Base-by-base conservation (phyloP, 2,113 vertebrate genomes). In the Kobus ellipsiprymnus region DNA sequence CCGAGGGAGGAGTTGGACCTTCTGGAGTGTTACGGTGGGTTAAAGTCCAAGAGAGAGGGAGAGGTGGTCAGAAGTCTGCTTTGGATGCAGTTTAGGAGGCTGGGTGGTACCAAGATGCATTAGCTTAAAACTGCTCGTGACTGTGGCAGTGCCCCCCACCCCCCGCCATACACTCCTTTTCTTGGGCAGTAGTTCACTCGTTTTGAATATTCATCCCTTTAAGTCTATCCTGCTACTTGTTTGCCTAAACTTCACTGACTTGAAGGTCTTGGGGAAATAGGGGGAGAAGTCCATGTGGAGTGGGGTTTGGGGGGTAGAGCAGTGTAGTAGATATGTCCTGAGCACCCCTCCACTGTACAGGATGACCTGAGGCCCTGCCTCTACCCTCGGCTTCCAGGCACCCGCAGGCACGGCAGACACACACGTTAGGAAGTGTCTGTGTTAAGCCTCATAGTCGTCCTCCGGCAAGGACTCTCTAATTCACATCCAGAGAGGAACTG, bases 1-100 rank as follows among this genome's bases (percentile, higher is more conserved):
- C 99, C 99, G 0, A 98, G 98, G 92, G 98, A 98, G 85, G 99
- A 99, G 67, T 36, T 54, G 3, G 99, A 99, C 97, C 97, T 99
- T 48, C 93, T 99, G 48, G 98, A 99, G 46, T 98, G 98, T 85
- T 97, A 98, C 0, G 99, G 99, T 99, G 87, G 98, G 98, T 77
- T 40, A 36, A 0, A 21, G 9, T 25, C 23, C 40, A 77, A 90
- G 54, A 13, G 84, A 88, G 16, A n/a, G 11, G 27, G 60, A 2
- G 25, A 83, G 33, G 8, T 1, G 33, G 25, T 14, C 8, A 12
- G 33, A 59, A 48, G 19, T 64, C 33, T 78, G 52, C 40, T 91
- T 60, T 50, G 13, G 77, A 6, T 25, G 3, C 23, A 40, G 6
- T 81, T 97, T 0, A 3, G 85, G 54, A 27, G n/a, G 77, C 60